phyloP scores from a whole-genome alignment of 2,888 invertebrate species.

The Dascillus cervinus region DNA sequence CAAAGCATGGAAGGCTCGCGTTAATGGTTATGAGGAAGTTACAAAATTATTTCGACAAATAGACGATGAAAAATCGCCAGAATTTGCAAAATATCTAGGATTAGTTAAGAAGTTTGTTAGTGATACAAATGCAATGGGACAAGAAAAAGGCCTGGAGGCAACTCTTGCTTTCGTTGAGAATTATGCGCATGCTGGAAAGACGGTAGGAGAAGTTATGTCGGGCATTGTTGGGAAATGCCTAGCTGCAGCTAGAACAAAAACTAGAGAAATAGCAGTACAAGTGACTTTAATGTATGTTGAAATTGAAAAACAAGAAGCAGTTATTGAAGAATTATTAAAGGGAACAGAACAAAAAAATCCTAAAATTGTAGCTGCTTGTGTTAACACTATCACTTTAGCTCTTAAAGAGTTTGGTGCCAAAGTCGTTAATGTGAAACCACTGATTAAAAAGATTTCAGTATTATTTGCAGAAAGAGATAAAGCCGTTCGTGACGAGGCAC shows the following conservation, averaged over 20 bases:
- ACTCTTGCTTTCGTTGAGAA: constrained; percentile 86
- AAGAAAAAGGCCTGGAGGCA: constrained; percentile 92
- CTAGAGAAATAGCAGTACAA: constrained; percentile 84
- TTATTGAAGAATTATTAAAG: constrained; percentile 84
- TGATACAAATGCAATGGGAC: constrained; percentile 91
- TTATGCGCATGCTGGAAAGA: constrained; percentile 79
- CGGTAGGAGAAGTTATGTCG: constrained; percentile 71
- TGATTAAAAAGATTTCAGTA: constrained; percentile 79
- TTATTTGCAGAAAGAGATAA: constrained; percentile 90
- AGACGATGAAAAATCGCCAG: constrained; percentile 88
- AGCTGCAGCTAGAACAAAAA: constrained; percentile 84
- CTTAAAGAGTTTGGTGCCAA: constrained; percentile 88
- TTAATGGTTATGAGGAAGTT: constrained; percentile 91
- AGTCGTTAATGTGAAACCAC: constrained; percentile 77
- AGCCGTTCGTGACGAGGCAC: constrained; percentile 84
- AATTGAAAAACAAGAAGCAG: constrained; percentile 88
- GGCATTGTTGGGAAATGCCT: constrained; percentile 87
- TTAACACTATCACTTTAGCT: constrained; percentile 65
- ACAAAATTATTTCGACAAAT: constrained; percentile 79
- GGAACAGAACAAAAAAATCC: constrained; percentile 95
- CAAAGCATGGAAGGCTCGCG: constrained; percentile 93
- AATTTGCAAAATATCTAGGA: constrained; percentile 86
- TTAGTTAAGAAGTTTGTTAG: constrained; percentile 90
- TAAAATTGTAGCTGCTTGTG: constrained; percentile 84
- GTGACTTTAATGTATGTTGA: constrained; percentile 90